Conservation (phyloP, 2,113 vertebrate species). For the Lepidothrix coronata region DNA sequence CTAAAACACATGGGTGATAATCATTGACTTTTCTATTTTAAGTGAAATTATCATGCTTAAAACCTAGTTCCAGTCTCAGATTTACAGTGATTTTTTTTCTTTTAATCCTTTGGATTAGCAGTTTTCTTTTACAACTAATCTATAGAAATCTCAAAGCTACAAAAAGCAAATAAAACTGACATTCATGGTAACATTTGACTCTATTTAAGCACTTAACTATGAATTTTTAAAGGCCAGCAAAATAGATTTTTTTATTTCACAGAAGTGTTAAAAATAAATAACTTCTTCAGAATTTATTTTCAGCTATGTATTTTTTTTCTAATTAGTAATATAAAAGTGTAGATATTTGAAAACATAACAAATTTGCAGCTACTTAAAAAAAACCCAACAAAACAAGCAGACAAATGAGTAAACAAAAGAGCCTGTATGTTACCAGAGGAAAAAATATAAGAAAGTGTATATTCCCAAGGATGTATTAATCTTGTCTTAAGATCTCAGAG, state of each 20-base stretch:
- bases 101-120: not conserved
- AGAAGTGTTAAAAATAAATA: not conserved
- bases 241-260: not conserved
- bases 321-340: not conserved
- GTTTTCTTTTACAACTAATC: not conserved
- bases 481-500: not conserved
- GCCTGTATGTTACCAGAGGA: not conserved
- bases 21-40: not conserved
- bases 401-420: not conserved
- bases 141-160: not conserved
- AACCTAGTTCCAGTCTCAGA: not conserved
- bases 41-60: not conserved
- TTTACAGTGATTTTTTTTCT: not conserved
- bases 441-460: not conserved
- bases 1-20: not conserved
- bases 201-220: not conserved
- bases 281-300: not conserved
- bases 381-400: not conserved
- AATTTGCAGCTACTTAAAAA: not conserved
- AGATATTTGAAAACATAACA: not conserved
- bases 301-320: not conserved
- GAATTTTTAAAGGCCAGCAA: not conserved
- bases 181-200: not conserved
- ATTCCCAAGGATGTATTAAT: not conserved
- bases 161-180: not conserved